These are phyloP conservation scores for Esox masquinongy DNA, from an alignment of 2,797 vertebrate species.

Conservation along the genomic window DNA sequence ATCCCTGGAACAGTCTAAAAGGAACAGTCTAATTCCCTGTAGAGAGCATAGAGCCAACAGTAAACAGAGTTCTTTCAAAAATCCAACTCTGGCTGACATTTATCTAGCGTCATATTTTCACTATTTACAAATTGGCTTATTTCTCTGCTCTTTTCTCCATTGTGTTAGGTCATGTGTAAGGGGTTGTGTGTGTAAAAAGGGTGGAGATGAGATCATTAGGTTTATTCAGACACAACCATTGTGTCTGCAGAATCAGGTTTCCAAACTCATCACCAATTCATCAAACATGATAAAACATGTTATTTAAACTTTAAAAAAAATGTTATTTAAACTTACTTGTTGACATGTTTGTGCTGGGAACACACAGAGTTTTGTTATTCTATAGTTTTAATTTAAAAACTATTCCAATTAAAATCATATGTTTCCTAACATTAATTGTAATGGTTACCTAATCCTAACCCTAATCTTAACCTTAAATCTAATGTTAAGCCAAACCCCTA, in stretches of 20 bases:
- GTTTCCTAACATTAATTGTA: no score
- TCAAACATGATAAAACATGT: not conserved
- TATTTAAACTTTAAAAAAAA: no score
- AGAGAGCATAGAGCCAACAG: slow-evolving; percentile 16
- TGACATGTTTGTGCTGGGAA: no score
- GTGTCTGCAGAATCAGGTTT: not conserved
- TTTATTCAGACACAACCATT: not conserved
- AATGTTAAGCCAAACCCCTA: no score
- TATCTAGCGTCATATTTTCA: not conserved
- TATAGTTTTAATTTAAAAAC: no score
- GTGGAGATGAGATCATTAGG: not conserved
- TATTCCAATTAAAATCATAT: no score
- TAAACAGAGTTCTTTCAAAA: slow-evolving; percentile 9
- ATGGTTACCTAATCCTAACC: no score
- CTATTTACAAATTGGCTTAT: not conserved
- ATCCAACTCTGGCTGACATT: slow-evolving; percentile 4
- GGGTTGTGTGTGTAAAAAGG: not conserved
- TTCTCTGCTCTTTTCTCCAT: not conserved
- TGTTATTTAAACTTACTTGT: no score
- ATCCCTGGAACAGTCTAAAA: slow-evolving; percentile 22
- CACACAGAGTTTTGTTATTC: no score
- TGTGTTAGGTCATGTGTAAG: not conserved
- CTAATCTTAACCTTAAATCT: no score
- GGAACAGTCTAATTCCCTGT: slow-evolving; percentile 5
- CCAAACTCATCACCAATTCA: not conserved